phyloP scores from a whole-genome alignment of 2,797 vertebrate genomes.

The Anguilla megastoma region DNA sequence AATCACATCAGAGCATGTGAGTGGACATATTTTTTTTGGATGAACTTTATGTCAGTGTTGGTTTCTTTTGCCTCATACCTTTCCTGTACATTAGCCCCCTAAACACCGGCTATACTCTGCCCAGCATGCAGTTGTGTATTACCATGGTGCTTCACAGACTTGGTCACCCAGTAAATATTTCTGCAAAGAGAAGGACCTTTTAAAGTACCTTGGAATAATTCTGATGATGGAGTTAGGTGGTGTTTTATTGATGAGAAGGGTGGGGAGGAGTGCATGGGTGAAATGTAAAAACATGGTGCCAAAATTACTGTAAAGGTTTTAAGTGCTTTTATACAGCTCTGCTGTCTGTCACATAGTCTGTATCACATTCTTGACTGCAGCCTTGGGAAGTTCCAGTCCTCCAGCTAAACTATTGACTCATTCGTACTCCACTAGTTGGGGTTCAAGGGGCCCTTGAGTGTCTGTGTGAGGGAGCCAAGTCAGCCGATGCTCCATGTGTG shows the following conservation, averaged over 20 bases:
- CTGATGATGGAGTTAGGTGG: neutral
- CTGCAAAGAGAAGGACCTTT: neutral
- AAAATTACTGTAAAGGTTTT: too few species aligned
- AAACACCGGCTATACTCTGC: neutral
- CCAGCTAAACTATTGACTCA: neutral
- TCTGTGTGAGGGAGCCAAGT: neutral
- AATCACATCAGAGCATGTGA: neutral
- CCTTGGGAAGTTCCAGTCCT: neutral
- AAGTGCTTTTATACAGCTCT: neutral
- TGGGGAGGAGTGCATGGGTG: neutral
- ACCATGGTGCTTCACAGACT: neutral
- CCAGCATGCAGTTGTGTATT: neutral
- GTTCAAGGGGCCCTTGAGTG: neutral
- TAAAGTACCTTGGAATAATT: neutral
- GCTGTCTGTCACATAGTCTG: neutral
- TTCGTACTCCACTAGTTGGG: too few species aligned
- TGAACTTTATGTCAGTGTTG: neutral
- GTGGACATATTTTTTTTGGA: neutral
- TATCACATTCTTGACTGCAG: neutral
- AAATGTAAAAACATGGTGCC: neutral
- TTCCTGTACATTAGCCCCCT: too few species aligned
- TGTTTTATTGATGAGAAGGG: neutral
- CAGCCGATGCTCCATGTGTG: neutral
- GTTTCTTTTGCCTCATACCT: neutral
- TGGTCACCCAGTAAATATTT: neutral